Percentiles rank a stretch among this genome's conserved stretches.
Evolutionary conservation across 2,797 vertebrate genomes (phyloP).

Genomic region (Lophotriccus pileatus): DNA sequence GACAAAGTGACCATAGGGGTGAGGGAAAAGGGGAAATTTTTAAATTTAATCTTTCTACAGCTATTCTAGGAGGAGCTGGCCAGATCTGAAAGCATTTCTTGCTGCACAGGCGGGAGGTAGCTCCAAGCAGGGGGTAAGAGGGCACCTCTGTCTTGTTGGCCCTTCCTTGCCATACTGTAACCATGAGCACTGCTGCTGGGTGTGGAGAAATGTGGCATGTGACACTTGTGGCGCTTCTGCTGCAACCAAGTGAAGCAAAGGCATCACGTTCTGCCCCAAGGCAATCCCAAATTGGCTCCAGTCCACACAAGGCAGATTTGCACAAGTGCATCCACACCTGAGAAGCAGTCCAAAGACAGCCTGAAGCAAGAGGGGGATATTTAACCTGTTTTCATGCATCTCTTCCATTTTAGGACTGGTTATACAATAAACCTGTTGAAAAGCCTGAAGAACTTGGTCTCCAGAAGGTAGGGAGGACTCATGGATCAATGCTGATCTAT

Average conservation of each 20-base stretch:
- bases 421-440: background rate
- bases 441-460: background rate
- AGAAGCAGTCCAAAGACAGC: background rate
- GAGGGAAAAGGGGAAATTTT: background rate
- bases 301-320: background rate
- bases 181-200: rapidly evolving
- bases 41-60: background rate
- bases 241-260: background rate
- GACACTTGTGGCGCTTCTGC: rapidly evolving
- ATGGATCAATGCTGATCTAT: background rate
- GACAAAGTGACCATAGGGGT: background rate
- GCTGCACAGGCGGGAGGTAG: background rate
- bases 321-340: background rate
- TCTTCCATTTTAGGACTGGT: background rate
- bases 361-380: background rate
- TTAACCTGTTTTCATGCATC: background rate
- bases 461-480: background rate
- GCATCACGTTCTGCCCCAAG: background rate
- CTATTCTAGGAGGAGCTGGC: background rate
- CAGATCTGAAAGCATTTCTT: background rate
- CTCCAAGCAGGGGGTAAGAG: background rate
- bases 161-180: background rate
- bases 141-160: background rate
- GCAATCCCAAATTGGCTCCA: background rate
- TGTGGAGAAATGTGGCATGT: background rate